Base-by-base conservation (phyloP, 2,888 invertebrate genomes). In the Axea sp. region DNA sequence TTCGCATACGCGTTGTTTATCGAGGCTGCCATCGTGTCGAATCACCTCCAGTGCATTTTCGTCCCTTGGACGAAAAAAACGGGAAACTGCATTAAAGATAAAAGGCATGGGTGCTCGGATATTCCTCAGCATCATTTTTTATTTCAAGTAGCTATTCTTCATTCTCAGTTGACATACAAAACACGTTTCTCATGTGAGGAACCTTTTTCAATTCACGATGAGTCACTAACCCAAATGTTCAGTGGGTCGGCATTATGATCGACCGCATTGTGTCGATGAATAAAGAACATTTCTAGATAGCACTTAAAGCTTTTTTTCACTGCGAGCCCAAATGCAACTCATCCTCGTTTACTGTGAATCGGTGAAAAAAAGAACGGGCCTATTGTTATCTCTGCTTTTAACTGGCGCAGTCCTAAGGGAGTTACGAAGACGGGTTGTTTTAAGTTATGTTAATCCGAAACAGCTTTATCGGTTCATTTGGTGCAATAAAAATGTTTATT, bases 261-360 rank as follows among this genome's bases (percentile, higher is more conserved):
- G 24, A 64, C 57, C 75, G 79, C 80, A 82, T 85, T 84, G 84
- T 84, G 73, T 71, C 73, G 53, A 19, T 71, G 83, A 81, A 83
- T 79, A 80, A 83, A 80, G 77, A 81, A 79, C 78, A 84, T 83
- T 84, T 84, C 82, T 82, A 82, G 82, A 80, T 78, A 80, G 78
- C 82, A 84, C 84, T 83, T 81, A 84, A 76, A 77, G 60, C 59
- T 73, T 64, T 64, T 67, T n/a, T 71, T 45, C 73, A 26, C 49
- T 75, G 65, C 79, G 80, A 80, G 81, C 78, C 79, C 76, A 77
- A 77, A 76, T 76, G 75, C 82, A 76, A 81, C 80, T 81, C 82
- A 80, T 82, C 80, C 78, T 81, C 49, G 49, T 45, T 51, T 64
- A 45, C n/a, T n/a, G n/a, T n/a, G 30, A 47, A 55, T 64, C 68